Evolutionary conservation across 2,113 vertebrate species (phyloP), one percentile per base, ranked within the genome.

Genomic region (Hyperopisus bebe): DNA sequence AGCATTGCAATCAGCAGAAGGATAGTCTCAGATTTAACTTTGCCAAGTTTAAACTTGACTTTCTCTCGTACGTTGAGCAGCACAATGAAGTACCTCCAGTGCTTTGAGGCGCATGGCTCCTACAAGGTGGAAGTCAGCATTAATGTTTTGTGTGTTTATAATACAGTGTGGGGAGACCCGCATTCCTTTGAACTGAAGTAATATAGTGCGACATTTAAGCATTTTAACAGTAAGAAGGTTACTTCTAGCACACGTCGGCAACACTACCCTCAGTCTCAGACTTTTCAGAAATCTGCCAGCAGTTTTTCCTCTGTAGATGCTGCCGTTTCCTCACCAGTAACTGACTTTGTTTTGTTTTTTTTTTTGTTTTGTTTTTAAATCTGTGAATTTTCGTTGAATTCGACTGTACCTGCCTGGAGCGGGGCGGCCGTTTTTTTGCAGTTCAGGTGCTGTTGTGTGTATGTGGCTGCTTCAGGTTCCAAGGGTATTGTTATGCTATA

Each of bases 401-500:
- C 9, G 19, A 35, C 58, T 47, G 47, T 80, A 85, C n/a, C 21
- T 44, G 27, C 62, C 31, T 50, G 5, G 89, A 42, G 66, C 1
- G 42, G 27, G 35, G 24, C 58, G 35, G 11, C 84, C 27, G 86
- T 19, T 87, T n/a, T 82, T 24, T 62, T 85, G 24, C 50, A 42
- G 58, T 80, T 24, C 19, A 39, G 86, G 51, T 31, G 87, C 87
- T 88, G 92, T 90, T 92, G 92, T 90, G 90, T 92, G 90, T 8
- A n/a, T 19, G 47, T 88, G 92, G 47, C 42, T 10, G 80, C 51
- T 51, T 83, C 42, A 31, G 7, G 80, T 85, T 84, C 53, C 89
- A 39, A 15, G 86, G 91, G 91, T 93, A 95, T 95, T 94, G 94
- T 96, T 96, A 93, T 95, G 93, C 95, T 96, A 96, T 95, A 95